Evolutionary conservation across 2,888 invertebrate genomes (phyloP), one percentile per base, ranked within the genome.

Genomic region (Melanargia galathea): DNA sequence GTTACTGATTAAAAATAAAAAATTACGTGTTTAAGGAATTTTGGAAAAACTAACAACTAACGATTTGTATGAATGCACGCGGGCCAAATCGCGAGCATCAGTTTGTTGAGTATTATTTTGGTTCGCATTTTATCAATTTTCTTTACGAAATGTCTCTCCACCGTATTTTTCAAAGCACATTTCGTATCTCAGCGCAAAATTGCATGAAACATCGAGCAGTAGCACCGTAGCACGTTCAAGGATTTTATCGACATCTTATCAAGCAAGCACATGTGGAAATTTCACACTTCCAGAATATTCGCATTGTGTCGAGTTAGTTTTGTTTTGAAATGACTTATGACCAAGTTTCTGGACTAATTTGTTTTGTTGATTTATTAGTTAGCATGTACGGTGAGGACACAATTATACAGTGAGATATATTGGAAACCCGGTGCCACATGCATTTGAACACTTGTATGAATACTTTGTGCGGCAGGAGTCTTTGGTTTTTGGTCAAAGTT

Each of bases 191-290:
- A 45, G 57, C 57, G 20, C 20, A 46, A 33, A 43, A 57, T 46
- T 57, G 57, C 57, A 46, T n/a, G 33, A 33, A 57, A 46, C 57
- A 45, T 57, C 45, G 13, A 13, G 20, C 45, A 7, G 38, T 43
- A 45, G 13, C 45, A 57, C 45, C 2, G 38, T 43, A 45, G 13
- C 45, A 57, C 57, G 30, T 57, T 45, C 45, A 7, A 26, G 45
- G 45, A 57, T 45, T 46, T 57, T 45, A 57, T 57, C 45, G 57
- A 46, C 57, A 57, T 43, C 57, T 45, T 57, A 45, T 33, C 45
- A 46, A n/a, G 57, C 45, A 46, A n/a, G 57, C 45, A 46, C 18
- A 30, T 57, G 57, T 24, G 30, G 45, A 33, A 57, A 30, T 57
- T 57, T 45, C 30, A 18, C 40, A 26, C 43, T 56, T 26, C 18